Evolutionary conservation across 2,888 invertebrate genomes (phyloP).

Genomic region (Arrhopalites spinosus): DNA sequence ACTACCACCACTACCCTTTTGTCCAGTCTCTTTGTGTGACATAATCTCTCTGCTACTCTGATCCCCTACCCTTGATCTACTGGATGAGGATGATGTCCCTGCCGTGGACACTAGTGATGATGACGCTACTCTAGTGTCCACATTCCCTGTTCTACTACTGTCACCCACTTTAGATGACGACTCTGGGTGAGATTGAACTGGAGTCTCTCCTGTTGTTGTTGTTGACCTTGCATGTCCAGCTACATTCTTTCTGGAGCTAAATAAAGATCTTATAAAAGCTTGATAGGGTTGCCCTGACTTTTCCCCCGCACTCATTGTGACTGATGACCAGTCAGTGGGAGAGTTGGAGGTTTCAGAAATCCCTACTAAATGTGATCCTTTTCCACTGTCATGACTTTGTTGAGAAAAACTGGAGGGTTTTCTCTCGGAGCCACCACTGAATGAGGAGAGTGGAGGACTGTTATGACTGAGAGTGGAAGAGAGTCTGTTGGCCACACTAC

Average conservation of each 20-base stretch:
- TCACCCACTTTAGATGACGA: neutral
- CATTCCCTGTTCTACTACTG: neutral
- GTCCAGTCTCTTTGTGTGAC: too few relatives aligned
- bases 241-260: neutral
- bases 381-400: neutral
- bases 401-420: neutral
- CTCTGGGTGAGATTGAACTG: neutral
- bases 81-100: too few relatives aligned
- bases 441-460: neutral
- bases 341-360: too few relatives aligned
- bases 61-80: too few relatives aligned
- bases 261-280: conserved; percentile 9
- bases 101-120: too few relatives aligned
- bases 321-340: neutral
- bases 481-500: too few relatives aligned
- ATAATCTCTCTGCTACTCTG: too few relatives aligned
- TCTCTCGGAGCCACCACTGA: neutral
- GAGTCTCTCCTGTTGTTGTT: neutral
- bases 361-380: too few relatives aligned
- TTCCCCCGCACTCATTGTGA: neutral
- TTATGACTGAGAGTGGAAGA: too few relatives aligned
- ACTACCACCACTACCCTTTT: too few relatives aligned
- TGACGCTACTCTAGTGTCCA: neutral
- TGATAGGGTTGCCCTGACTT: neutral
- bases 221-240: neutral